These are phyloP conservation scores for Solea solea DNA, from an alignment of 2,113 vertebrate species.

Conservation along the genomic window DNA sequence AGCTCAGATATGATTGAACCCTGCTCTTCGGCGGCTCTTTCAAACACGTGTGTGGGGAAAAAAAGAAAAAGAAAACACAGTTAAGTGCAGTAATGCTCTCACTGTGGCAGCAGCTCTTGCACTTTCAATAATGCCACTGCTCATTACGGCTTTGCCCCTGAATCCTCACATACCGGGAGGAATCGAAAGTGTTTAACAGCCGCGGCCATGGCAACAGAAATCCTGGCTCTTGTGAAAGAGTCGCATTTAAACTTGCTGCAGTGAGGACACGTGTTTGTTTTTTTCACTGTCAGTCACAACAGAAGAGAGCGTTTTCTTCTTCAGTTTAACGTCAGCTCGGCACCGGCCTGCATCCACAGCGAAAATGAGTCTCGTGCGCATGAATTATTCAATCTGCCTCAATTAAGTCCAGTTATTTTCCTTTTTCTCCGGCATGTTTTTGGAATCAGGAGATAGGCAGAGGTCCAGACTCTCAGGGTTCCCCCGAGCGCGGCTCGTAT, in stretches of 20 bases:
- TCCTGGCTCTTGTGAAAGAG: conserved; percentile 5
- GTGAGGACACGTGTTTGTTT: background rate
- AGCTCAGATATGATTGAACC: conserved; percentile 39
- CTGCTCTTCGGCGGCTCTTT: conserved; percentile 30
- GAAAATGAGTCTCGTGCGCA: conserved; percentile 22
- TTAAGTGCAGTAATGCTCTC: conserved; percentile 28
- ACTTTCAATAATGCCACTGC: conserved; percentile 64
- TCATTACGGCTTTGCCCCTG: conserved; percentile 54
- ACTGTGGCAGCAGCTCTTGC: conserved; percentile 44
- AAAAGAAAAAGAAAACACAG: background rate
- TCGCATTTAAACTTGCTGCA: conserved; percentile 6
- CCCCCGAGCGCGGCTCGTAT: conserved; percentile 34
- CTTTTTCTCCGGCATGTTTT: conserved; percentile 6
- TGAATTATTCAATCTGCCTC: conserved; percentile 23
- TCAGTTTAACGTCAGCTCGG: conserved; percentile 19
- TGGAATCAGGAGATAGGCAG: conserved; percentile 47
- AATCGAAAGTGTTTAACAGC: conserved; percentile 41
- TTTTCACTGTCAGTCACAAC: background rate
- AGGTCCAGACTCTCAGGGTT: conserved; percentile 49
- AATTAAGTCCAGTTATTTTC: conserved; percentile 47
- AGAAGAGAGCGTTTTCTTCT: conserved; percentile 1
- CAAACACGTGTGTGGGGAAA: conserved; percentile 38
- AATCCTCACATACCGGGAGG: conserved; percentile 40
- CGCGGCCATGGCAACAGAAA: conserved; percentile 55
- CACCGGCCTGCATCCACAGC: conserved; percentile 28